Evolutionary conservation across 2,113 vertebrate genomes (phyloP).

Genomic region (Neotoma lepida): DNA sequence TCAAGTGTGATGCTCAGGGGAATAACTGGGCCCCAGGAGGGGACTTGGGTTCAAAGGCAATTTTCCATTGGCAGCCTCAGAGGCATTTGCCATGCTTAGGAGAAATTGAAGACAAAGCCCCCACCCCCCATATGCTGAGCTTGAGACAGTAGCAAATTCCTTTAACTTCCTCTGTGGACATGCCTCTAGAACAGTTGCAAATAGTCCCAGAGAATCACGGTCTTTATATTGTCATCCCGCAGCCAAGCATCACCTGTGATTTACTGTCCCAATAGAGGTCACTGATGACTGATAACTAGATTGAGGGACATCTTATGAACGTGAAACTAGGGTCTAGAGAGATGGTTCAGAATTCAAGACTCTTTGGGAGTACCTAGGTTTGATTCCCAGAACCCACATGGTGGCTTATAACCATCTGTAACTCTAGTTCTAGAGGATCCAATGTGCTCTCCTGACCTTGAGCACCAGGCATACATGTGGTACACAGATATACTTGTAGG

Average conservation of each 20-base stretch:
- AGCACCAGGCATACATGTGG: not conserved
- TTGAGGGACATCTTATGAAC: not conserved
- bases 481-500: not conserved
- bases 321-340: not conserved
- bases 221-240: not conserved
- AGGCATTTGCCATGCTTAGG: not conserved
- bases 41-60: conserved; percentile 9
- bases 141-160: not conserved
- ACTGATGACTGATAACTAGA: not conserved
- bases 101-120: not conserved
- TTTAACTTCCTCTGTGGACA: not conserved
- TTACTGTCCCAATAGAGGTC: not conserved
- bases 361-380: not conserved
- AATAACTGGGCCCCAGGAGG: not conserved
- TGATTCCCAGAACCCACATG: not conserved
- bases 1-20: not conserved
- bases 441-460: not conserved
- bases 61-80: not conserved
- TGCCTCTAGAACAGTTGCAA: not conserved
- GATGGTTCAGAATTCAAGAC: not conserved
- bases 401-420: not conserved
- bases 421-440: not conserved
- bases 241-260: not conserved
- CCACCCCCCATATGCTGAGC: not conserved
- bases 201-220: not conserved